phyloP scores from a whole-genome alignment of 2,888 invertebrate genomes.

The Girardia tigrina region DNA sequence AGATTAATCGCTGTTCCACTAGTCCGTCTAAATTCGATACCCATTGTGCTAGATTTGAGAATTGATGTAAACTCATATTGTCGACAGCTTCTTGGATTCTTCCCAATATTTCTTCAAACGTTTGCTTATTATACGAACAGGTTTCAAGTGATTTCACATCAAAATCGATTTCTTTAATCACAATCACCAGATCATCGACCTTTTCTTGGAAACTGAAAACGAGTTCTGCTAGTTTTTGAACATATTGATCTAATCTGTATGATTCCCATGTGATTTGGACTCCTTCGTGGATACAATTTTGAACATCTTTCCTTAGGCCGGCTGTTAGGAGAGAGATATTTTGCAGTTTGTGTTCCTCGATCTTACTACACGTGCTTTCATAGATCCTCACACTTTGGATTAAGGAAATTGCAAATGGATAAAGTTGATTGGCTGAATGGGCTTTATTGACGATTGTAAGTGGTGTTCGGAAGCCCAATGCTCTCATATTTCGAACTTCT shows the following conservation, averaged over 20 bases:
- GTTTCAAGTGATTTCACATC: constrained; percentile 87
- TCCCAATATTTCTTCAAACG: constrained; percentile 72
- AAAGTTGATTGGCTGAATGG: constrained; percentile 90
- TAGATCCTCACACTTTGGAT: constrained; percentile 88
- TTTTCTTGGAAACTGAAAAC: constrained; percentile 84
- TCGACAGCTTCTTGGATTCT: constrained; percentile 91
- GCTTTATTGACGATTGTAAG: constrained; percentile 95
- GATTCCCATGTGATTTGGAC: constrained; percentile 94
- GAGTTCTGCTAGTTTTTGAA: constrained; percentile 81
- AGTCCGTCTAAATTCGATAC: constrained; percentile 84
- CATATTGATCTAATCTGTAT: constrained; percentile 91
- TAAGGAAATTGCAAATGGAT: constrained; percentile 92
- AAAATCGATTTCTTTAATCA: constrained; percentile 68
- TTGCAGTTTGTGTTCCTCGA: constrained; percentile 40
- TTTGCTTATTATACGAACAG: constrained; percentile 83
- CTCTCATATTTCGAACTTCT: constrained; percentile 83
- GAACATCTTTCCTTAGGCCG: constrained; percentile 79
- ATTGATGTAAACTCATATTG: constrained; percentile 83
- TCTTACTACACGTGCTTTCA: constrained; percentile 38
- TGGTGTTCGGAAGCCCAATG: constrained; percentile 86
- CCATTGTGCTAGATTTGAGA: constrained; percentile 92
- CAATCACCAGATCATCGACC: constrained; percentile 76
- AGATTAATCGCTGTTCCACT: constrained; percentile 83
- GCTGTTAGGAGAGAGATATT: constrained; percentile 77
- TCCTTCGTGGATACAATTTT: constrained; percentile 76